Conservation (phyloP, 2,888 invertebrate species). For the Drosophila pegasa region DNA sequence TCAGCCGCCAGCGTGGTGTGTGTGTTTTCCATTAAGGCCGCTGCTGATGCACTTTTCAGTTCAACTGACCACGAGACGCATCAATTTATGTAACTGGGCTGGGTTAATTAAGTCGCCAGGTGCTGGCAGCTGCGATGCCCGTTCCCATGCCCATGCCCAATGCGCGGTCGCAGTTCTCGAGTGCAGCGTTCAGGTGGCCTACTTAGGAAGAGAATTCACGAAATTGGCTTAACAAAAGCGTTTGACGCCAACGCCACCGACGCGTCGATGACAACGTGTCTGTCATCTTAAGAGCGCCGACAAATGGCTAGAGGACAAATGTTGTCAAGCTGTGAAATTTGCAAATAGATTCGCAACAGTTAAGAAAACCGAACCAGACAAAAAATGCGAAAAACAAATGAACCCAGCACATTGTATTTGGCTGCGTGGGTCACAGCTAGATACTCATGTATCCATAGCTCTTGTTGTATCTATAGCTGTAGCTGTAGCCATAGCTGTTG, state of each 20-base stretch:
- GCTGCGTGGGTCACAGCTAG: constrained; percentile 59
- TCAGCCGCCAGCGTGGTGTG: constrained; percentile 29
- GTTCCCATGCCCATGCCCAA: constrained; percentile 11
- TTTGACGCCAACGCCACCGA: constrained; percentile 44
- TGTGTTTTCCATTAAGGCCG: constrained; percentile 45
- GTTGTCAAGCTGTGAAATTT: constrained; percentile 59
- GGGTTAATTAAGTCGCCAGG: constrained; percentile 75
- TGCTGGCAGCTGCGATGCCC: constrained; percentile 36
- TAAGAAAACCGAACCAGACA: constrained; percentile 17
- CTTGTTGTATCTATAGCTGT: constrained; percentile 9
- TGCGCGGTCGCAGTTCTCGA: not conserved
- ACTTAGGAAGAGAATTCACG: constrained; percentile 48
- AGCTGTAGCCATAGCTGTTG: not conserved
- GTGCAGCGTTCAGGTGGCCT: constrained; percentile 43
- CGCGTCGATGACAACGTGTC: constrained; percentile 49
- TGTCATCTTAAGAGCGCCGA: constrained; percentile 62
- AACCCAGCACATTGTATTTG: constrained; percentile 30
- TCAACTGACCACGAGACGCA: constrained; percentile 66
- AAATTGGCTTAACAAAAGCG: constrained; percentile 26
- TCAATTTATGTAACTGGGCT: constrained; percentile 56
- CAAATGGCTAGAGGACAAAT: constrained; percentile 58
- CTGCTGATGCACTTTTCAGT: constrained; percentile 52
- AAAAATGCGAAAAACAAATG: constrained; percentile 38
- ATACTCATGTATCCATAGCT: constrained; percentile 28
- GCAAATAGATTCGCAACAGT: constrained; percentile 75